Percentiles rank a stretch among this genome's conserved stretches.
Conservation (phyloP, 2,113 vertebrate genomes). For the Aptenodytes forsteri region DNA sequence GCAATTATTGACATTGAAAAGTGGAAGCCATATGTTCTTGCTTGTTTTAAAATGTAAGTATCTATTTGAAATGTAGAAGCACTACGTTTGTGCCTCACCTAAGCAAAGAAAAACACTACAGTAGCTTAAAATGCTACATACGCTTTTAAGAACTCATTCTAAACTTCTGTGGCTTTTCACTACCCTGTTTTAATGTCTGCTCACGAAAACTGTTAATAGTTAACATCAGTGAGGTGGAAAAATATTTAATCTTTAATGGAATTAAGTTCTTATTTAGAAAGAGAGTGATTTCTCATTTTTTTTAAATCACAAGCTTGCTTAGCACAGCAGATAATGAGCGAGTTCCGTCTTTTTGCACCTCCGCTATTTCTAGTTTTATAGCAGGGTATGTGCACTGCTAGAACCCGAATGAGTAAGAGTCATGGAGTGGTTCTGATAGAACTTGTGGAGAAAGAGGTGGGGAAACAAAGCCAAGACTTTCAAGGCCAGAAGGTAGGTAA, state of each 20-base stretch:
- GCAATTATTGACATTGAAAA: not conserved
- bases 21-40: not conserved
- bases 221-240: not conserved
- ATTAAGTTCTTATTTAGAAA: not conserved
- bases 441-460: not conserved
- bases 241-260: not conserved
- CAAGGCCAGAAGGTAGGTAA: slow-evolving; percentile 41
- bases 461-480: slow-evolving; percentile 46
- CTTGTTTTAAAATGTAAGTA: not conserved
- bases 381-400: slow-evolving; percentile 16
- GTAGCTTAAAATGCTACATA: not conserved
- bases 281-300: not conserved
- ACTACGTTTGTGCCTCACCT: not conserved
- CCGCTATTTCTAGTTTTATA: slow-evolving; percentile 1
- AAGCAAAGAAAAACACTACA: not conserved
- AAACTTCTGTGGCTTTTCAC: not conserved
- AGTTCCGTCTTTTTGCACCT: slow-evolving; percentile 31
- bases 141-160: not conserved
- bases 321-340: slow-evolving; percentile 1
- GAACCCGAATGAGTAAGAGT: slow-evolving; percentile 28
- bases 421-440: slow-evolving; percentile 27
- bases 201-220: not conserved
- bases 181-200: not conserved
- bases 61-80: not conserved
- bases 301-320: slow-evolving; percentile 26